Evolutionary conservation across 2,888 invertebrate genomes (phyloP).

Genomic region (Temnothorax rugatulus): DNA sequence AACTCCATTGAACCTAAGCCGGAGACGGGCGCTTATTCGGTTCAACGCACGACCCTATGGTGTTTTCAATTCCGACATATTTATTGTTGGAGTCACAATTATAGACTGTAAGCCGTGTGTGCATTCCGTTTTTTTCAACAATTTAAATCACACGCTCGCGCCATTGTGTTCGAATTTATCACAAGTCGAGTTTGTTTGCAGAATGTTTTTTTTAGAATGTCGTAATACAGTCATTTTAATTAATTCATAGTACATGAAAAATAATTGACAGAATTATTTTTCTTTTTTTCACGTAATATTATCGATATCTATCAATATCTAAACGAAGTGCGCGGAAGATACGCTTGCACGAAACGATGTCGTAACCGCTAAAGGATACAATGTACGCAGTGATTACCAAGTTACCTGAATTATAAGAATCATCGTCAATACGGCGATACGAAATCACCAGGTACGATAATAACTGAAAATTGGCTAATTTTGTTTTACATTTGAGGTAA

Average conservation of each 20-base stretch:
- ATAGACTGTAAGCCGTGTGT: neutral
- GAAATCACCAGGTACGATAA: constrained; percentile 27
- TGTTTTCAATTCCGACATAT: constrained; percentile 29
- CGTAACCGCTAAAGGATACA: constrained; percentile 33
- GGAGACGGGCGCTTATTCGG: constrained; percentile 31
- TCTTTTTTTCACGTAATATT: neutral
- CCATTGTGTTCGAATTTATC: neutral
- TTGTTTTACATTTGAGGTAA: neutral
- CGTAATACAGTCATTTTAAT: neutral
- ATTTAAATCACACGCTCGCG: neutral
- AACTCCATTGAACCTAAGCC: constrained; percentile 42
- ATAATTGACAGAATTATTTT: neutral
- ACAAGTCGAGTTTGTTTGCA: neutral
- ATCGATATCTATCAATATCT: neutral
- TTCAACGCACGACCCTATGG: constrained; percentile 27
- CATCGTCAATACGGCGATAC: constrained; percentile 18
- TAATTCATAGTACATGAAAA: neutral
- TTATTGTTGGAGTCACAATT: constrained; percentile 7
- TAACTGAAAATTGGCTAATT: constrained; percentile 36
- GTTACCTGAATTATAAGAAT: constrained; percentile 40
- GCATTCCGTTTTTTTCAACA: neutral
- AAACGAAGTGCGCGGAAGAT: constrained; percentile 31
- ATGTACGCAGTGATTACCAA: constrained; percentile 12
- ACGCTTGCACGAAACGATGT: neutral
- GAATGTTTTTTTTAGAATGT: neutral